A percentile compares a stretch with the other conserved stretches of the same genome.
Conservation (phyloP, 2,797 vertebrate genomes). For the Labeo calbasu region DNA sequence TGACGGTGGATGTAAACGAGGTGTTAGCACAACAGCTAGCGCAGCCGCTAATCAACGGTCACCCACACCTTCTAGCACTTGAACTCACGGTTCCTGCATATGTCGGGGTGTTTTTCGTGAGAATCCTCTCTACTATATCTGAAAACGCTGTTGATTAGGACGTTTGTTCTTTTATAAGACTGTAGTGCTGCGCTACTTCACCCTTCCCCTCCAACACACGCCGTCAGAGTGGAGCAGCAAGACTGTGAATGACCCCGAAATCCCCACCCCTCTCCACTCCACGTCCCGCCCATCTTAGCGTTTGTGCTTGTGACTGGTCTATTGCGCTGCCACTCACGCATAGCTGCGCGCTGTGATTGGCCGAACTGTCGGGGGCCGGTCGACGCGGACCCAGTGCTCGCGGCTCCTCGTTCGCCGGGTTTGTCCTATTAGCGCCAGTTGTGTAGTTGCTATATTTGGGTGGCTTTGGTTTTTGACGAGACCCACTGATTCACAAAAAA, state of each 20-base stretch:
- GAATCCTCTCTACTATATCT: conserved; percentile 61
- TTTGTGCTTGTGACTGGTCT: conserved; percentile 57
- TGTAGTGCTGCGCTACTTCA: conserved; percentile 67
- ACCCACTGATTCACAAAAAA: conserved; percentile 73
- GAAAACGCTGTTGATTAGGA: conserved; percentile 55
- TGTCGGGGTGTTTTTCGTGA: conserved; percentile 59
- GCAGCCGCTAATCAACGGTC: conserved; percentile 71
- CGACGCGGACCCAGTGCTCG: conserved; percentile 60
- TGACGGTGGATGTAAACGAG: conserved; percentile 65
- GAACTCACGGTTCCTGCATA: conserved; percentile 70
- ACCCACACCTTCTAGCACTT: conserved; percentile 74
- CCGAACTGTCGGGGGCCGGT: conserved; percentile 66
- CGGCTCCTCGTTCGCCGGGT: conserved; percentile 56
- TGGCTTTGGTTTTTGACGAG: conserved; percentile 56
- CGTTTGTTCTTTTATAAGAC: conserved; percentile 60
- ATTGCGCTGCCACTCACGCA: conserved; percentile 55
- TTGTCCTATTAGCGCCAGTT: conserved; percentile 68
- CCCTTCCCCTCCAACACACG: conserved; percentile 79
- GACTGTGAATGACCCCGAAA: conserved; percentile 82
- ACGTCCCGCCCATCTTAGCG: conserved; percentile 58
- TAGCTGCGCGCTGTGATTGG: conserved; percentile 62
- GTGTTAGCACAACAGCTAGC: conserved; percentile 69
- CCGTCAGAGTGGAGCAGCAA: conserved; percentile 78
- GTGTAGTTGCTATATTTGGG: conserved; percentile 66
- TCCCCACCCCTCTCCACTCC: conserved; percentile 73